Conservation (phyloP, 2,888 invertebrate species). For the Dendrolimus pini region DNA sequence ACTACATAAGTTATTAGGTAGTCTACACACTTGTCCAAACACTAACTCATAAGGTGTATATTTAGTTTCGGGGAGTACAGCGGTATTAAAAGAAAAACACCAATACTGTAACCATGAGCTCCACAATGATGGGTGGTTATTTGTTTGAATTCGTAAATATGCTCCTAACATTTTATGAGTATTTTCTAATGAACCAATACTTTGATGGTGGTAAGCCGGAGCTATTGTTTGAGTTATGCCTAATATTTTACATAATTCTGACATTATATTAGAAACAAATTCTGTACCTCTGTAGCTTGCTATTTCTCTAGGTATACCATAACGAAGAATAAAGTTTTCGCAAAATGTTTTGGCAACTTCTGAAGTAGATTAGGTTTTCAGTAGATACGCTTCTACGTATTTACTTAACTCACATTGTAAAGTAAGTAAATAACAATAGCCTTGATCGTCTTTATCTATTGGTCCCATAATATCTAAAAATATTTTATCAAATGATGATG, state of each 20-base stretch:
- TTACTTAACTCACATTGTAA: conserved; percentile 13
- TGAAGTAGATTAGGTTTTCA: not conserved
- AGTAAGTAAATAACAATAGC: conserved; percentile 12
- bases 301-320: not conserved
- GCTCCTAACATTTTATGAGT: conserved; percentile 9
- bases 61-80: conserved; percentile 1
- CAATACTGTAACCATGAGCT: conserved; percentile 13
- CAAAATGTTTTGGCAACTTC: conserved; percentile 1
- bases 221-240: no score
- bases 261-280: no score
- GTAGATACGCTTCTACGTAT: conserved; percentile 1
- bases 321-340: no score
- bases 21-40: conserved; percentile 6
- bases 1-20: conserved; percentile 3
- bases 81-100: conserved; percentile 15
- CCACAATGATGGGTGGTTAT: conserved; percentile 7
- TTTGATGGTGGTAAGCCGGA: conserved; percentile 11
- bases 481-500: conserved; percentile 14
- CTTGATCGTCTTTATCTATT: conserved; percentile 11
- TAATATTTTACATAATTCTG: conserved; percentile 2
- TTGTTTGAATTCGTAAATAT: conserved; percentile 8
- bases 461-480: conserved; percentile 18
- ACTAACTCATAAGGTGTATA: conserved; percentile 5
- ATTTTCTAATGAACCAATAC: conserved; percentile 9
- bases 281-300: not conserved